Conservation (phyloP, 2,888 invertebrate species). For the Pammene aurita region DNA sequence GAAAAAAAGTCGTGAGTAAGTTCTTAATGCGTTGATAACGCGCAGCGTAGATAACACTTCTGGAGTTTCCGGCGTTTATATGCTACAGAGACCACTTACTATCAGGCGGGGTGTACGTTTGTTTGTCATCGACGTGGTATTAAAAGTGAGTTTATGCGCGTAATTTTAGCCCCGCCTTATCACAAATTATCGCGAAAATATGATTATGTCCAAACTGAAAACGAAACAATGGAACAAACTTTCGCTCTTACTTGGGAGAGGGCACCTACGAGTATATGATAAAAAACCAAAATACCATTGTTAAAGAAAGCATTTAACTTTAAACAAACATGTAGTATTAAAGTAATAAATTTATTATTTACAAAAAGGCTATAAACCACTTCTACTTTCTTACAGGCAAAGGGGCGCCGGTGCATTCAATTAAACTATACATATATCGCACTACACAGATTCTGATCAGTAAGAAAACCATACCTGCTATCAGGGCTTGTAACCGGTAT, state of each 20-base stretch:
- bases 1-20: no score
- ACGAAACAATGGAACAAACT: neutral
- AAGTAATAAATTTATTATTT: slow-evolving; percentile 46
- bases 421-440: slow-evolving; percentile 41
- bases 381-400: slow-evolving; percentile 53
- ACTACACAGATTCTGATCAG: slow-evolving; percentile 21
- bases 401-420: slow-evolving; percentile 44
- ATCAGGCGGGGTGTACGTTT: no score
- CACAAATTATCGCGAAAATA: no score
- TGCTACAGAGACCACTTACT: no score
- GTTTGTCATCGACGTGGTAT: no score
- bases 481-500: no score
- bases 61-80: no score
- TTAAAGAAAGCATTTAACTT: slow-evolving; percentile 14
- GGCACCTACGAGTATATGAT: neutral
- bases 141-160: no score
- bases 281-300: neutral
- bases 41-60: no score
- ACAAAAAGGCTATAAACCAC: slow-evolving; percentile 49
- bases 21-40: no score
- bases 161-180: no score
- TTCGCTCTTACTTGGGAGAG: neutral
- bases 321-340: slow-evolving; percentile 37
- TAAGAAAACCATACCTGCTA: neutral
- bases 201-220: no score